Base-by-base conservation (phyloP, 2,797 vertebrate genomes). In the Balearica regulorum region DNA sequence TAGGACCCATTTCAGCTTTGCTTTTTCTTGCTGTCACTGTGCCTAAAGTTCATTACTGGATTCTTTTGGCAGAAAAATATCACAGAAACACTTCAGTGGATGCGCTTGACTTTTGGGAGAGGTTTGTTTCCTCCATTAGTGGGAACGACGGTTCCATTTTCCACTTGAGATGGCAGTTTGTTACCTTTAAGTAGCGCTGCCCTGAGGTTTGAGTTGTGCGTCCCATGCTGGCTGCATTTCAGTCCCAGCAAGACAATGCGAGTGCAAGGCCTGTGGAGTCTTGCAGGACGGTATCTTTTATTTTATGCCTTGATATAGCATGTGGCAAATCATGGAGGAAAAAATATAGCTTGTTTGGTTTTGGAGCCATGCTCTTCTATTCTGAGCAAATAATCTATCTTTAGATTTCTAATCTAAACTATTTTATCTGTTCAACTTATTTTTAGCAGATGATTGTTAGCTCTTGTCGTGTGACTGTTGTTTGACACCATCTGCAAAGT, bases 1-100 rank as follows among this genome's bases (percentile, higher is more conserved):
- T 11, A 49, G 61, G 48, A 4, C 25, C n/a, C 13, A 0, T 29
- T 46, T 43, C n/a, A 39, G 39, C 22, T 46, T 33, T 0, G 0
- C 31, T 66, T 53, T 58, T 17, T 13, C 51, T 17, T 0, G 6
- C 55, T 64, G 20, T 28, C 6, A 5, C 24, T 48, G 11, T 28
- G 29, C 64, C 16, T 29, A 0, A 24, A 46, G 33, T 6, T 81
- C 6, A 2, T n/a, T 12, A 11, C 5, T 41, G 48, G n/a, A 33
- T 37, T 8, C 9, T 68, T 76, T 14, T 3, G 1, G 57, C 2
- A 26, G 22, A 25, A 5, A 8, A 26, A 14, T 17, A 3, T 49
- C 69, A 11, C 33, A 28, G 62, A 57, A 71, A 57, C 37, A 1
- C 77, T 83, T 1, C 7, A 49, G 39, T 29, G 29, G 14, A 9